Percentiles rank a stretch among this genome's conserved stretches.
phyloP scores from a whole-genome alignment of 2,797 vertebrate species.

The Scolopax bukidnonensis region DNA sequence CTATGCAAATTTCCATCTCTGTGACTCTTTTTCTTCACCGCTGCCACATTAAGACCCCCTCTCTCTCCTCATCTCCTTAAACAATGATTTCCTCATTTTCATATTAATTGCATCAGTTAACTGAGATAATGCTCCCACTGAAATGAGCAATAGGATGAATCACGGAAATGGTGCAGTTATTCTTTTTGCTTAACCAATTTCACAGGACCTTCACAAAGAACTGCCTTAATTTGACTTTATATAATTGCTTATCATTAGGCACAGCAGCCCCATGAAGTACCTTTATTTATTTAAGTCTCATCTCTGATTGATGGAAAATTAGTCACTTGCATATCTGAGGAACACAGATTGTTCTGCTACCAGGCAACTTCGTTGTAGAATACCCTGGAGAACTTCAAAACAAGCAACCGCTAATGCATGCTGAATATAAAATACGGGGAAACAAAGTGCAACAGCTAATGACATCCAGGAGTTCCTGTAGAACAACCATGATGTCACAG shows the following conservation, averaged over 20 bases:
- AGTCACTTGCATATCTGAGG: slow-evolving; percentile 81
- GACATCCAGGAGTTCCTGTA: slow-evolving; percentile 65
- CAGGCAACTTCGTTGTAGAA: slow-evolving; percentile 61
- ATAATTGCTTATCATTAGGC: slow-evolving; percentile 87
- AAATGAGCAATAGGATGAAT: slow-evolving; percentile 84
- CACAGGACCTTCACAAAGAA: slow-evolving; percentile 81
- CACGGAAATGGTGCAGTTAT: slow-evolving; percentile 80
- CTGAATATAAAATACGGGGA: slow-evolving; percentile 66
- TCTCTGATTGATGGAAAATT: slow-evolving; percentile 83
- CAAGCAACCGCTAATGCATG: slow-evolving; percentile 52
- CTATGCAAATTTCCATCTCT: slow-evolving; percentile 80
- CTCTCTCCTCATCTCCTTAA: slow-evolving; percentile 80
- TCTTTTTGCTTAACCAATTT: slow-evolving; percentile 86
- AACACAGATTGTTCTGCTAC: slow-evolving; percentile 74
- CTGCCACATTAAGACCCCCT: slow-evolving; percentile 69
- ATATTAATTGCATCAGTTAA: slow-evolving; percentile 88
- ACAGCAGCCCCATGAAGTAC: slow-evolving; percentile 80
- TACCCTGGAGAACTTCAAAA: slow-evolving; percentile 67
- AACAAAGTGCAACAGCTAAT: slow-evolving; percentile 64
- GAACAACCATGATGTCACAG: slow-evolving; percentile 60
- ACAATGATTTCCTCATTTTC: slow-evolving; percentile 87
- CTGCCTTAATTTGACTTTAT: slow-evolving; percentile 81
- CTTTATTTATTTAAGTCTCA: slow-evolving; percentile 85
- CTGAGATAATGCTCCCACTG: slow-evolving; percentile 81
- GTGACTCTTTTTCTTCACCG: slow-evolving; percentile 65